Conservation (phyloP, 2,113 vertebrate genomes). For the Taurulus bubalis region DNA sequence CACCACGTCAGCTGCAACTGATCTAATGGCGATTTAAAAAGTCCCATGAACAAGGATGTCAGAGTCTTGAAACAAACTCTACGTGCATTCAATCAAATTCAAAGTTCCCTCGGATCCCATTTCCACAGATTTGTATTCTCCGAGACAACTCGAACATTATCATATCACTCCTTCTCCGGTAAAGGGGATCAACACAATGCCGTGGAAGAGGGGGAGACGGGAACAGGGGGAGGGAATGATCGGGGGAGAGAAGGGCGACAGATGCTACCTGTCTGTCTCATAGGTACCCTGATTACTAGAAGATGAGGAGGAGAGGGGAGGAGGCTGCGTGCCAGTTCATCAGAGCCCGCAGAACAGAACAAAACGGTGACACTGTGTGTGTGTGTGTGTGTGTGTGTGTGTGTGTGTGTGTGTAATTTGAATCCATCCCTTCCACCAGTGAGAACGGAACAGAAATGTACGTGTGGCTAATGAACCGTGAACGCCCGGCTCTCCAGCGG, state of each 20-base stretch:
- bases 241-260: slow-evolving; percentile 77
- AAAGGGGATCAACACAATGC: slow-evolving; percentile 65
- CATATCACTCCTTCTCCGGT: slow-evolving; percentile 58
- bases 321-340: slow-evolving; percentile 75
- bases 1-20: slow-evolving; percentile 55
- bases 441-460: slow-evolving; percentile 80
- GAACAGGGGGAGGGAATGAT: slow-evolving; percentile 64
- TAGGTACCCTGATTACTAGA: slow-evolving; percentile 85
- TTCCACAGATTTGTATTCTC: slow-evolving; percentile 33
- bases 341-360: slow-evolving; percentile 72
- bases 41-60: not conserved
- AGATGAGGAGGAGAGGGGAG: slow-evolving; percentile 64
- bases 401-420: slow-evolving; percentile 30
- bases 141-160: slow-evolving; percentile 60
- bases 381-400: slow-evolving; percentile 32
- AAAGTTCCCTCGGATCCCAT: not conserved
- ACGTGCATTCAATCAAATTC: not conserved
- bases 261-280: slow-evolving; percentile 87
- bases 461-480: slow-evolving; percentile 83
- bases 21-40: slow-evolving; percentile 25
- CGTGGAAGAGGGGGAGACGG: slow-evolving; percentile 55
- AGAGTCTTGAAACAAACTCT: not conserved
- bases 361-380: slow-evolving; percentile 48
- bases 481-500: slow-evolving; percentile 79
- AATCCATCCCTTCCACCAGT: slow-evolving; percentile 70